Evolutionary conservation across 2,797 vertebrate genomes (phyloP).

Genomic region (Nyctibius grandis): DNA sequence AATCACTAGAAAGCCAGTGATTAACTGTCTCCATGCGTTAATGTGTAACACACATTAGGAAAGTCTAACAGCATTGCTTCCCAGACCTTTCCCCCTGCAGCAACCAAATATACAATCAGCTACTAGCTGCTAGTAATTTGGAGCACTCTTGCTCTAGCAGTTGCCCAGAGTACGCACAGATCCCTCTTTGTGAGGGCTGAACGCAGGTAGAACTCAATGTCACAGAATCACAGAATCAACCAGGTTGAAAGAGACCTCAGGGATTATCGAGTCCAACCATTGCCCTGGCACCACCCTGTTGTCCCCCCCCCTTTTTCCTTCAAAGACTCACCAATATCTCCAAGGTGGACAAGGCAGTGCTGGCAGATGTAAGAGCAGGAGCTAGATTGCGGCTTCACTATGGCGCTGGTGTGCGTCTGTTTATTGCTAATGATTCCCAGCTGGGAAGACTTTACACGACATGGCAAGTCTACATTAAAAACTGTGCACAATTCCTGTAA

Average conservation of each 20-base stretch:
- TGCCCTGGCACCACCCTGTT: no score
- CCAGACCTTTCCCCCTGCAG: background rate
- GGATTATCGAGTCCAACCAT: no score
- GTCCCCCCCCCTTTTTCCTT: background rate
- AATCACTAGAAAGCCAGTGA: conserved; percentile 9
- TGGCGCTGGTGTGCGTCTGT: conserved; percentile 85
- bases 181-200: background rate
- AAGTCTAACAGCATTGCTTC: background rate
- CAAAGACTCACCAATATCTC: conserved; percentile 90
- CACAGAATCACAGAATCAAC: no score
- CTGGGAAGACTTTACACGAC: conserved; percentile 95
- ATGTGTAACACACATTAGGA: background rate
- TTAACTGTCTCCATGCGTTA: background rate
- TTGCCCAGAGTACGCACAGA: fast-evolving
- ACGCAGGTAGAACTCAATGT: background rate
- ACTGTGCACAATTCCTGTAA: conserved; percentile 98
- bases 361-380: conserved; percentile 99
- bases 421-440: conserved; percentile 98
- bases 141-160: background rate
- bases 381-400: conserved; percentile 96
- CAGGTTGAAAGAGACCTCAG: no score
- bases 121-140: background rate
- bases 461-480: conserved; percentile 97
- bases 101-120: background rate
- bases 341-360: conserved; percentile 99